Base-by-base conservation (phyloP, 2,888 invertebrate genomes). In the Physocephala rufipes region DNA sequence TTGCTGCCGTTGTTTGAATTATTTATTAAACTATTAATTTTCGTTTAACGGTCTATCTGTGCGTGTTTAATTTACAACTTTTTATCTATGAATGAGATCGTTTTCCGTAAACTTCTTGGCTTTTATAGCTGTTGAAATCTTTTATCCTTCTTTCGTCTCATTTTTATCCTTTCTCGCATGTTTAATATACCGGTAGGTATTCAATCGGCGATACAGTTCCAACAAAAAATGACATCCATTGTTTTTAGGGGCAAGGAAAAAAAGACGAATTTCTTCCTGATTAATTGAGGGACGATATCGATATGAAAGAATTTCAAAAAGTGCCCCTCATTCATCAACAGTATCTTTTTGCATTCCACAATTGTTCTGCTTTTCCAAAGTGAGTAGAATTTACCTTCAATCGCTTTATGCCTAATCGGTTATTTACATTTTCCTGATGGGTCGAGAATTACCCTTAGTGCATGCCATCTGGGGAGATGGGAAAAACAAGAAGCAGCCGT, bases 91-190 rank as follows among this genome's bases (percentile, higher is more conserved):
- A 62, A 62, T 62, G 62, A 62, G 21, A 62, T 45, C 62, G 36
- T 3, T 49, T 49, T 53, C 21, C 21, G 19, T 19, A 53, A 53
- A 26, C 2, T 47, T 16, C 16, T 24, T 26, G 24, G 63, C 49
- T 64, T 64, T 64, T 64, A 64, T 64, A 64, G 63, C 43, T 47
- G 63, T 30, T 61, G 28, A 45, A 45, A 45, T 15, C 63, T 16
- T 62, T 30, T 36, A 43, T 62, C 36, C 36, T 62, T 43, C 30
- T 36, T 36, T 36, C 4, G 13, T 53, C n/a, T n/a, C 1, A 12
- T n/a, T 53, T 53, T 53, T 53, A n/a, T 43, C 13, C 21, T 3
- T 21, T 24, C 21, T 45, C 12, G 13, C 12, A 12, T 62, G 28
- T 43, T 62, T 62, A 30, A 16, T 21, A 15, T 61, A n/a, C 36